Base-by-base conservation (phyloP, 2,888 invertebrate species). In the Brassicogethes aeneus region DNA sequence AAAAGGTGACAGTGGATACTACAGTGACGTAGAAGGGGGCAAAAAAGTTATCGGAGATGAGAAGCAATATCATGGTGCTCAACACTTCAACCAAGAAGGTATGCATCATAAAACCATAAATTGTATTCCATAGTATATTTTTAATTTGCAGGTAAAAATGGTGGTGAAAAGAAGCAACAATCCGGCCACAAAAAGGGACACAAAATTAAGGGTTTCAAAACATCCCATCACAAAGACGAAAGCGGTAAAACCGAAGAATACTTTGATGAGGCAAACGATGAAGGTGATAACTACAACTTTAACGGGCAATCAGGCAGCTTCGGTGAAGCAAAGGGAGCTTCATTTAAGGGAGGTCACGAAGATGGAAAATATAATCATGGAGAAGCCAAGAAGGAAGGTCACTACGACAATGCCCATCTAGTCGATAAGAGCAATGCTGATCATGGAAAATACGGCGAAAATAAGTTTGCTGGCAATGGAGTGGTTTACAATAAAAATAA, bases 221-320 rank as follows among this genome's bases (percentile, higher is more conserved):
- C 74, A 2, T 77, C 79, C 2, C 77, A 79, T 57, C 78, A 78
- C 56, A 79, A 80, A 54, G 79, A 80, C 52, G 80, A 80, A 53
- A 74, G 77, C 51, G 78, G 78, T 42, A 78, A 78, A 58, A 73
- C 76, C 3, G 79, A 79, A 57, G 77, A 72, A 53, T 80, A 74
- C 68, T 80, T 77, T 53, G 80, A 80, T 42, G 79, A 79, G 52
- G 76, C 74, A 13, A 76, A 79, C 50, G 77, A 80, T 53, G 77
- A 78, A 57, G 78, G 75, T 1, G 76, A 76, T 50, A 74, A 77
- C 52, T 72, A 72, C 54, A 59, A 74, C 17, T 72, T 71, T 46
- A 74, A 74, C 3, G 76, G 76, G 16, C 72, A 76, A 47, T 69
- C 71, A 42, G 76, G 76, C 2, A 68, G 73, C 1, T 78, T 75